Evolutionary conservation across 2,797 vertebrate genomes (phyloP), one percentile per base, ranked within the genome.

Genomic region (Tragopan temminckii): DNA sequence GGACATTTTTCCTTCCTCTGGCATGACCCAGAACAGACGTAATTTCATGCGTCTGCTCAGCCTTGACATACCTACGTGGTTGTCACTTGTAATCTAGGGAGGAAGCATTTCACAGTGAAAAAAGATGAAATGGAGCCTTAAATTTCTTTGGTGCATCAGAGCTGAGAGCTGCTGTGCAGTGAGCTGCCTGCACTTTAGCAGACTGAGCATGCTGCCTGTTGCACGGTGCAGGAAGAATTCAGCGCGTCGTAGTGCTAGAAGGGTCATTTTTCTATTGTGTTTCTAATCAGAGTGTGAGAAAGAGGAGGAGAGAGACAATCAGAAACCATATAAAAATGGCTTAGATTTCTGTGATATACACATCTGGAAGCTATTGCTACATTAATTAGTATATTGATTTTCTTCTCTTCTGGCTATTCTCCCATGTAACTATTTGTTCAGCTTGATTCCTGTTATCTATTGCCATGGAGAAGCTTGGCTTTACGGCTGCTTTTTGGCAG

Each of bases 351-450:
- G 6, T 40, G 45, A 71, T 42, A 72, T 33, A 85, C 68, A 66
- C 59, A 59, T 89, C 71, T 87, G 68, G 76, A 93, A 90, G 35
- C 58, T 85, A 75, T 53, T 71, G 42, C 50, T 69, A 19, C 43
- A 29, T 87, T 84, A 80, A 89, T 93, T 81, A 90, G 31, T 62
- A 19, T 42, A 71, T 91, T 66, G 74, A 93, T 91, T 93, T 88
- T 75, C 31, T 29, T 42, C 25, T 55, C n/a, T 75, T 61, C 63
- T 10, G 18, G 46, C 52, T 33, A 13, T 80, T 80, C 33, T 90
- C 8, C 18, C 75, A 66, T 31, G 81, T 84, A 91, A 76, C 75
- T 80, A 5, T 93, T 93, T 76, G 84, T 80, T 95, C 74, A 87
- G 55, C 33, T 67, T 84, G 75, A 80, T 72, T 93, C 89, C 35